Evolutionary conservation across 1,140 invertebrate genomes (phyloP).

Genomic region (Pseudachorutes palmiensis): DNA sequence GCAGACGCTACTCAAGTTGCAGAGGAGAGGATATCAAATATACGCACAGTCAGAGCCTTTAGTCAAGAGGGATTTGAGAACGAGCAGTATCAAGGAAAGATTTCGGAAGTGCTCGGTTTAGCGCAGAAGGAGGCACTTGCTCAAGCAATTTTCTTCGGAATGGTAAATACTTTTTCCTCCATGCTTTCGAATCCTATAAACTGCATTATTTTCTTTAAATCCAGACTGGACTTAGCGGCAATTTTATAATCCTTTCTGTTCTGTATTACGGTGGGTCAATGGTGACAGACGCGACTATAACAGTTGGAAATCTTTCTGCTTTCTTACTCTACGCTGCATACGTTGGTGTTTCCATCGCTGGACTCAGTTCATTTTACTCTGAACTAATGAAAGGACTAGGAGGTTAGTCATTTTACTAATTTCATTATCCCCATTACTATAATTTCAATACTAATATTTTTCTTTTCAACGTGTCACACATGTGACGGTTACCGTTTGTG

Average conservation of each 20-base stretch:
- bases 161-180: constrained; percentile 51
- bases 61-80: constrained; percentile 75
- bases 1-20: constrained; percentile 65
- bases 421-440: too few species aligned
- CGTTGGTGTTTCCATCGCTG: constrained; percentile 74
- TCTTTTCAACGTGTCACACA: too few species aligned
- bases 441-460: too few species aligned
- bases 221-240: constrained; percentile 86
- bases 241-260: constrained; percentile 81
- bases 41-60: constrained; percentile 88
- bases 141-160: constrained; percentile 80
- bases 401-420: too few species aligned
- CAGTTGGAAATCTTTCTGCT: constrained; percentile 80
- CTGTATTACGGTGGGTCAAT: constrained; percentile 87
- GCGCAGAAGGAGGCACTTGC: constrained; percentile 81
- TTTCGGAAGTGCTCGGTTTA: constrained; percentile 65
- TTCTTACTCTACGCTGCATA: constrained; percentile 90
- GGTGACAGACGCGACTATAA: constrained; percentile 70
- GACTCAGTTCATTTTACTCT: constrained; percentile 71
- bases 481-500: too few species aligned
- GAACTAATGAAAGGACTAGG: constrained; percentile 89
- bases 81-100: constrained; percentile 56
- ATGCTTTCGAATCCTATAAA: not conserved
- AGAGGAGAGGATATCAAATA: constrained; percentile 87
- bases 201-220: constrained; percentile 22